Base-by-base conservation (phyloP, 2,113 vertebrate species). In the Syrrhaptes paradoxus region DNA sequence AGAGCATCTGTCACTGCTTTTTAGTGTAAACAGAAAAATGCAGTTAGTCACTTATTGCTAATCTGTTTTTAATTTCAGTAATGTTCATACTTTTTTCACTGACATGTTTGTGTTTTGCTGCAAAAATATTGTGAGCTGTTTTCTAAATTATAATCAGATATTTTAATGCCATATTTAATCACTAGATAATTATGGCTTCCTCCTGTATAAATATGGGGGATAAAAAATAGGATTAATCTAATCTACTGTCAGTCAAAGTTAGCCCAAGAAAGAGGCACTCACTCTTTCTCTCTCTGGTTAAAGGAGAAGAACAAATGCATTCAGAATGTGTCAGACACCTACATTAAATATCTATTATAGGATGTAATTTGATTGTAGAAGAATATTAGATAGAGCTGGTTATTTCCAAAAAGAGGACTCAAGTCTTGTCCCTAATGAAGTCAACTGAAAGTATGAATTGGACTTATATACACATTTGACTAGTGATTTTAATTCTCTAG, bases 1-100 rank as follows among this genome's bases (percentile, higher is more conserved):
- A 96, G 13, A 92, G 49, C 92, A 92, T 89, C 92, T 95, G 85
- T 72, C 88, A 87, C n/a, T 61, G 28, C 19, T 96, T 41, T 71
- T 76, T 75, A 72, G 11, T 26, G 45, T 51, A 82, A 93, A 57
- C 25, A 90, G 26, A 80, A 90, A 93, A 66, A 43, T 63, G 18
- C 18, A 76, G 72, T 77, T 91, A 92, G 85, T 75, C 92, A 78
- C n/a, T 92, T 92, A 58, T 25, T 89, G 28, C 41, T 95, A 86
- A 88, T 48, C 57, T 61, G 32, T 4, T 61, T 93, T 94, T 85
- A 52, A 84, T 84, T 84, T 90, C 49, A 87, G 43, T 83, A 75
- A n/a, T 43, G 8, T 55, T 45, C 45, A 16, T 90, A 28, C 1
- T 57, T 87, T 45, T 84, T 48, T 29, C 16, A 87, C 45, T 90